These are phyloP conservation scores for Gymnocephalus cernua DNA, from an alignment of 2,113 vertebrate species.

Conservation along the genomic window DNA sequence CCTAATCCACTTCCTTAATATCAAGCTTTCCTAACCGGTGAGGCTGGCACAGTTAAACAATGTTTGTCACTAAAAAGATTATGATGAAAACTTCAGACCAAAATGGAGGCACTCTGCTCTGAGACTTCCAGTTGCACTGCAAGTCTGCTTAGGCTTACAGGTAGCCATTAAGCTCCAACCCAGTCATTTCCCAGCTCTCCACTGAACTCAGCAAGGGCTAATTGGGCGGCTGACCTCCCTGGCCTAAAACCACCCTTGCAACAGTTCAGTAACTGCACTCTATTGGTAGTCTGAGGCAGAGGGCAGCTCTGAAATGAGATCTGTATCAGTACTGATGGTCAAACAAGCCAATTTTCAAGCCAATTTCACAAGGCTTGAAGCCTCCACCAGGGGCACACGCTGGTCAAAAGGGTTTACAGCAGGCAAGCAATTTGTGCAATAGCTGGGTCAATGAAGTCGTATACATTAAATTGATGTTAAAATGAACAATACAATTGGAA, in stretches of 20 bases:
- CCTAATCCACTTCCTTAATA: not conserved
- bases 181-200: not conserved
- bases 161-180: not conserved
- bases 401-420: not conserved
- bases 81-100: not conserved
- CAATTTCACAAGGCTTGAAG: not conserved
- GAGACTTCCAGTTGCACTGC: not conserved
- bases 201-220: constrained; percentile 12
- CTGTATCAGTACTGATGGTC: not conserved
- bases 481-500: not conserved
- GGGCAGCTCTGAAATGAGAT: not conserved
- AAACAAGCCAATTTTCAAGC: not conserved
- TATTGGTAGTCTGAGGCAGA: not conserved
- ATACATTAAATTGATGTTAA: not conserved
- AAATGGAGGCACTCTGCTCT: not conserved
- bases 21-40: not conserved
- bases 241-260: not conserved
- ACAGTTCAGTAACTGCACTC: not conserved
- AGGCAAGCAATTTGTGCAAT: not conserved
- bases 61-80: not conserved
- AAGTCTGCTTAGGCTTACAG: not conserved
- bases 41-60: not conserved
- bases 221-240: constrained; percentile 19
- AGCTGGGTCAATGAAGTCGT: not conserved
- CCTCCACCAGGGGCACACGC: not conserved